Percentiles rank a stretch among this genome's conserved stretches.
phyloP scores from a whole-genome alignment of 2,888 invertebrate species.

The Heliothis peltigera region DNA sequence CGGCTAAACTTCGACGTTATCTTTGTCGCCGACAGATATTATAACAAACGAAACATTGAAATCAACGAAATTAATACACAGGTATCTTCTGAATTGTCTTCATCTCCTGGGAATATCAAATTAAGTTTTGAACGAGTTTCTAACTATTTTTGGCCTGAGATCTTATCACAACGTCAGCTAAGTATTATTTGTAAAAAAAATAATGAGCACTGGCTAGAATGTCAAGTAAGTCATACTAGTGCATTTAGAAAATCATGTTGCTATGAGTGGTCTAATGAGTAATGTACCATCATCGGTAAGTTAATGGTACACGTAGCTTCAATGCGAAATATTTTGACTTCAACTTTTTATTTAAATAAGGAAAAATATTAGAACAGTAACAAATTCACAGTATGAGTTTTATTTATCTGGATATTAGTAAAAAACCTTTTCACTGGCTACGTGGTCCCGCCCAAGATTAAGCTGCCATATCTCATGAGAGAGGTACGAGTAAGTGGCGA shows the following conservation, averaged over 20 bases:
- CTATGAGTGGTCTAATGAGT: constrained; percentile 21
- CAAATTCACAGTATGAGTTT: constrained; percentile 54
- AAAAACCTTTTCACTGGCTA: constrained; percentile 31
- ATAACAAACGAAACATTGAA: constrained; percentile 68
- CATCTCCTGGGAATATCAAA: constrained; percentile 41
- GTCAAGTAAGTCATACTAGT: constrained; percentile 8
- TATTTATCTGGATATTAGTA: constrained; percentile 52
- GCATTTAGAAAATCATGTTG: constrained; percentile 9
- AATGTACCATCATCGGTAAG: constrained; percentile 43
- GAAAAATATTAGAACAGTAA: constrained; percentile 42
- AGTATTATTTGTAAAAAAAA: constrained; percentile 12
- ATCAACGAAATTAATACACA: constrained; percentile 59
- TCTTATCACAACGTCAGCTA: constrained; percentile 27
- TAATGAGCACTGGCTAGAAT: neutral
- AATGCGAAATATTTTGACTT: constrained; percentile 45
- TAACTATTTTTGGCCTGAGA: constrained; percentile 28
- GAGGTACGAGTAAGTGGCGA: constrained; percentile 33
- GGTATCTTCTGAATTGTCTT: constrained; percentile 45
- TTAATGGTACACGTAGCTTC: constrained; percentile 36
- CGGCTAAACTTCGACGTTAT: constrained; percentile 71
- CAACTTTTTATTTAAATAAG: constrained; percentile 46
- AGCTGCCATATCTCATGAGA: constrained; percentile 35
- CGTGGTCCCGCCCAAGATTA: constrained; percentile 45
- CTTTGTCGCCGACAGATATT: constrained; percentile 68
- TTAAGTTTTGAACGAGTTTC: constrained; percentile 42